Conservation (phyloP, 1,140 invertebrate genomes). For the Nephila pilipes region DNA sequence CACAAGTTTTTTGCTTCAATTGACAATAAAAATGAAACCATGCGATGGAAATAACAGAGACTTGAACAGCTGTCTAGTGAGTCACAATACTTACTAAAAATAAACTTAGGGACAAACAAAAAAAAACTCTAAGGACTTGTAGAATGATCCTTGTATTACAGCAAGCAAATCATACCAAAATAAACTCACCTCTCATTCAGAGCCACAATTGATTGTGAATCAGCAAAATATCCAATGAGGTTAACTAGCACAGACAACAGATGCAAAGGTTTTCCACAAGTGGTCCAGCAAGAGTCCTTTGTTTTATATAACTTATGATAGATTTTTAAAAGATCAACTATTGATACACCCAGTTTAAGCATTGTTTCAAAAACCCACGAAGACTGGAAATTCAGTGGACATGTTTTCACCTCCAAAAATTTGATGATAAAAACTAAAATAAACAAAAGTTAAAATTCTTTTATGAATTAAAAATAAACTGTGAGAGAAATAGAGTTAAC, state of each 20-base stretch:
- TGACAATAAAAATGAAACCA: too few species aligned
- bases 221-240: slow-evolving; percentile 79
- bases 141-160: too few species aligned
- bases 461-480: not conserved
- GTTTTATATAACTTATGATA: slow-evolving; percentile 83
- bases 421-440: slow-evolving; percentile 82
- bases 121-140: too few species aligned
- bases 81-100: too few species aligned
- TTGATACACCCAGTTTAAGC: slow-evolving; percentile 81
- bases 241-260: slow-evolving; percentile 80
- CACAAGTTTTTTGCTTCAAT: too few species aligned
- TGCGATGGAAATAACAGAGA: too few species aligned
- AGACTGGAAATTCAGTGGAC: slow-evolving; percentile 77
- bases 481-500: too few species aligned
- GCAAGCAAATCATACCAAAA: not conserved
- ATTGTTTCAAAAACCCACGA: slow-evolving; percentile 82
- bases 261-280: slow-evolving; percentile 80
- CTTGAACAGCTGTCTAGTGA: too few species aligned
- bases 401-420: slow-evolving; percentile 80
- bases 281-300: slow-evolving; percentile 81
- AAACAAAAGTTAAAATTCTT: not conserved
- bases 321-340: slow-evolving; percentile 82
- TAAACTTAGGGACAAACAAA: too few species aligned
- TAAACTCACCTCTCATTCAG: slow-evolving; percentile 80
- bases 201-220: slow-evolving; percentile 79